These are phyloP conservation scores for Potamarius usumacintae DNA, from an alignment of 2,113 vertebrate species.

Conservation along the genomic window DNA sequence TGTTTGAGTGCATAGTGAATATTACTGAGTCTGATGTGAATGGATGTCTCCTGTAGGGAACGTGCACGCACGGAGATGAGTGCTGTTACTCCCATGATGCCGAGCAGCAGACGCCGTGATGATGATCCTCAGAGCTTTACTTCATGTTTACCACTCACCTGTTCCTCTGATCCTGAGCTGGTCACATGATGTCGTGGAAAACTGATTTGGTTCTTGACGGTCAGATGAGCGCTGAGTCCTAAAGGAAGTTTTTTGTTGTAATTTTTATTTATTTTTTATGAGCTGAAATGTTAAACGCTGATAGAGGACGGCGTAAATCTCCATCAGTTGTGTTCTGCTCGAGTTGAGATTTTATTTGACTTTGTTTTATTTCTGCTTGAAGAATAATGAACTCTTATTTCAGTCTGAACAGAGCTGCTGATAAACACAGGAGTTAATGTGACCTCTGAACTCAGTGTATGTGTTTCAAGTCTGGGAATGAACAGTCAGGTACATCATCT, in stretches of 20 bases:
- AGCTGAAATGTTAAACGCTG: neutral
- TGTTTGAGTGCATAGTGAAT: neutral
- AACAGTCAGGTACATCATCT: neutral
- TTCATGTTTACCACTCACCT: neutral
- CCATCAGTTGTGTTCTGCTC: neutral
- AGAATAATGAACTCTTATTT: neutral
- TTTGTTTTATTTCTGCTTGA: conserved; percentile 35
- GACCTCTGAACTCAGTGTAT: neutral
- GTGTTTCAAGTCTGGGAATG: no score
- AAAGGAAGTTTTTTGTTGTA: neutral
- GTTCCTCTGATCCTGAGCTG: neutral
- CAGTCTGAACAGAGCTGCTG: neutral
- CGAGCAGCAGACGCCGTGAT: conserved; percentile 46
- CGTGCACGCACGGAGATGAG: conserved; percentile 70
- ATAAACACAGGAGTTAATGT: neutral
- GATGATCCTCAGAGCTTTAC: neutral
- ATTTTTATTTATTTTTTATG: neutral
- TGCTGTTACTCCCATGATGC: conserved; percentile 80
- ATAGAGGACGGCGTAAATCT: neutral
- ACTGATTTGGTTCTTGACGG: neutral
- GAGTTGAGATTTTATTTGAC: neutral
- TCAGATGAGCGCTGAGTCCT: neutral
- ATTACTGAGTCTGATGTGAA: neutral
- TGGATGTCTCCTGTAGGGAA: conserved; percentile 69
- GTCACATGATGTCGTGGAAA: neutral